Evolutionary conservation across 2,797 vertebrate species (phyloP).

Genomic region (Paedocypris micromegethes): DNA sequence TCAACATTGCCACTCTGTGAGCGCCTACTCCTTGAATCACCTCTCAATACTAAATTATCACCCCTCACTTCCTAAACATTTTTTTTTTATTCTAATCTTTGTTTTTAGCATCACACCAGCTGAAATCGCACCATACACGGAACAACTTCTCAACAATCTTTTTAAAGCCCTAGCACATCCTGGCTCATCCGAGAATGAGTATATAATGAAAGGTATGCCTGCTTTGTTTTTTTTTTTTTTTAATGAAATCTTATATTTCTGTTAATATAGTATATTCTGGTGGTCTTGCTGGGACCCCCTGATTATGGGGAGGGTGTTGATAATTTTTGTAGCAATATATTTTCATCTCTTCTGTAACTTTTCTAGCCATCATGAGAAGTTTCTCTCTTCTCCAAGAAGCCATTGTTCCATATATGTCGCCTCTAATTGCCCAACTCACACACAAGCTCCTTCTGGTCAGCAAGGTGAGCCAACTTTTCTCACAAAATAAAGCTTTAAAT

Average conservation of each 20-base stretch:
- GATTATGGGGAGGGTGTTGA: no score
- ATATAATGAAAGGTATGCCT: slow-evolving; percentile 93
- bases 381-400: slow-evolving; percentile 95
- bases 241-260: no score
- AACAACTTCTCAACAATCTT: slow-evolving; percentile 89
- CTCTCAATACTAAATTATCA: no score
- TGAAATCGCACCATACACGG: slow-evolving; percentile 88
- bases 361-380: slow-evolving; percentile 94
- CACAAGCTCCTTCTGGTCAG: slow-evolving; percentile 95
- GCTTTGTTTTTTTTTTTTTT: neutral
- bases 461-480: slow-evolving; percentile 75
- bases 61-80: neutral
- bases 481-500: no score
- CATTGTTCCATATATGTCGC: slow-evolving; percentile 92
- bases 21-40: slow-evolving; percentile 38
- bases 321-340: no score
- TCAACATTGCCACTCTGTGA: slow-evolving; percentile 86
- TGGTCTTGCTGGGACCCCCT: no score
- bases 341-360: slow-evolving; percentile 3
- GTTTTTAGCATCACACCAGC: slow-evolving; percentile 78
- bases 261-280: neutral
- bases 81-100: slow-evolving; percentile 44
- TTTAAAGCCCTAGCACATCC: slow-evolving; percentile 91
- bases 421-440: slow-evolving; percentile 91
- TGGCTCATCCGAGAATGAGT: slow-evolving; percentile 95